Conservation (phyloP, 2,888 invertebrate genomes). For the Sminthurinus aureus region DNA sequence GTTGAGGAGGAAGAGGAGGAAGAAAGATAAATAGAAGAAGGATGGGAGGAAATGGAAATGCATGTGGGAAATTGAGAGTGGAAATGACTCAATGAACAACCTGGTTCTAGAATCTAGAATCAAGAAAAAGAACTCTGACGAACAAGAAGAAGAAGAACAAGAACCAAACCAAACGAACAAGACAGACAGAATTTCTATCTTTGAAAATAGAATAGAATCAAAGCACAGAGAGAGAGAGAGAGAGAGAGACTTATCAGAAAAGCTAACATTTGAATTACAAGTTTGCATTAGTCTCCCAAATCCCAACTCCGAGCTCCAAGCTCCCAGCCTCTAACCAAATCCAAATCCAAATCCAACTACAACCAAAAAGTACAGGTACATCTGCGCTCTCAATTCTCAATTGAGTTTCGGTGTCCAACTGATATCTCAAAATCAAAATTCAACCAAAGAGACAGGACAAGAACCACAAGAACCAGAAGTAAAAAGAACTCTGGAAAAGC, state of each 20-base stretch:
- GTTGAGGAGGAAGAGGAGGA: neutral
- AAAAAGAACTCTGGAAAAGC: too few relatives aligned
- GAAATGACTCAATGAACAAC: neutral
- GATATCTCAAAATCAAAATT: conserved; percentile 26
- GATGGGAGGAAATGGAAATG: neutral
- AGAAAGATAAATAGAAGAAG: neutral
- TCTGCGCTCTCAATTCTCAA: conserved; percentile 16
- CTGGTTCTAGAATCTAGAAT: too few relatives aligned
- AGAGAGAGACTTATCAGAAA: conserved; percentile 25
- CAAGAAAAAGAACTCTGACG: neutral
- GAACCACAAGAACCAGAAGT: too few relatives aligned
- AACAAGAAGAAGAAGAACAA: neutral
- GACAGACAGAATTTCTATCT: too few relatives aligned
- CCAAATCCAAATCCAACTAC: too few relatives aligned
- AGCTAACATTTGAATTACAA: conserved; percentile 31
- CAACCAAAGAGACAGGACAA: neutral
- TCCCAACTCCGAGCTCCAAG: too few relatives aligned
- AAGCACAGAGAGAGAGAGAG: conserved; percentile 16
- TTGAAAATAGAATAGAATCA: too few relatives aligned
- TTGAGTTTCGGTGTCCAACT: conserved; percentile 45
- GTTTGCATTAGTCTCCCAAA: conserved; percentile 5
- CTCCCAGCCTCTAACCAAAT: too few relatives aligned
- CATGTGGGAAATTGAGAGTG: conserved; percentile 1
- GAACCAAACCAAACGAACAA: neutral
- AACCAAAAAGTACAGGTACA: conserved; percentile 10